Percentiles rank a stretch among this genome's conserved stretches.
These are phyloP conservation scores for Phyllostomus discolor DNA, from an alignment of 2,113 vertebrate genomes.

Conservation along the genomic window DNA sequence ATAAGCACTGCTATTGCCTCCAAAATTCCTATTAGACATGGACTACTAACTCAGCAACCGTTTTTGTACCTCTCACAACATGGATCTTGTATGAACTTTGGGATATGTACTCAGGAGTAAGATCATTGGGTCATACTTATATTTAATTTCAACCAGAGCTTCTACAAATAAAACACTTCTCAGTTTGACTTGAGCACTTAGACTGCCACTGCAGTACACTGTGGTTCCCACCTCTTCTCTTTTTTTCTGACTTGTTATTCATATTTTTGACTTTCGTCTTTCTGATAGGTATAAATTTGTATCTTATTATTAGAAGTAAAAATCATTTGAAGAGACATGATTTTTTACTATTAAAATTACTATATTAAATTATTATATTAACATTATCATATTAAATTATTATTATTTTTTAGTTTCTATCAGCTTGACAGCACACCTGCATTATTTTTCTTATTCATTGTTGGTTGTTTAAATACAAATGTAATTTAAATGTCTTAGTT, in stretches of 20 bases:
- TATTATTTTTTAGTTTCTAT: not conserved
- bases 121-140: not conserved
- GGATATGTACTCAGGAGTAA: not conserved
- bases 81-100: not conserved
- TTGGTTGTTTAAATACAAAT: not conserved
- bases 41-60: not conserved
- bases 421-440: not conserved
- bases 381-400: not conserved
- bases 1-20: fast-evolving
- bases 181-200: not conserved
- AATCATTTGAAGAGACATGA: not conserved
- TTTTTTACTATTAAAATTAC: not conserved
- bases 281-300: not conserved
- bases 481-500: not conserved
- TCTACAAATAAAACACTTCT: not conserved
- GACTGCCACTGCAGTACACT: fast-evolving
- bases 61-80: not conserved
- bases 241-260: not conserved
- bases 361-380: not conserved
- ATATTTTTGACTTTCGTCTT: not conserved
- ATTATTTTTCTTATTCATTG: not conserved
- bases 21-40: not conserved
- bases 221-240: not conserved
- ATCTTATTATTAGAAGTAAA: not conserved
- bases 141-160: not conserved